Base-by-base conservation (phyloP, 2,888 invertebrate species). In the Anoplius nigerrimus region DNA sequence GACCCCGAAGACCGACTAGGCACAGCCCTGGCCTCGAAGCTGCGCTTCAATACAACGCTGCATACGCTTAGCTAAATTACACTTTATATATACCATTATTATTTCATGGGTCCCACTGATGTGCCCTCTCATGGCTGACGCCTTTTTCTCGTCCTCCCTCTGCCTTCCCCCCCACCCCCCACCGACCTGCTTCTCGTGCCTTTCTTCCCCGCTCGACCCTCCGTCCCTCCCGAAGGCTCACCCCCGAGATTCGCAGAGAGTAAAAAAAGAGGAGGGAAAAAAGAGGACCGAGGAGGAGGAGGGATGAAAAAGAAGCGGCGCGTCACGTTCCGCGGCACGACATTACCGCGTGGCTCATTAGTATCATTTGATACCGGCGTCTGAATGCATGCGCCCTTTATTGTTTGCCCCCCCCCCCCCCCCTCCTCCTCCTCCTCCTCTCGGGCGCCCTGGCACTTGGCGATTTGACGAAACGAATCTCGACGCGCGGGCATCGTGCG, bases 21-120 rank as follows among this genome's bases (percentile, higher is more conserved):
- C 78, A 84, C 85, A 71, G 79, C 75, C 82, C 86, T 86, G 85
- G 59, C 64, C 58, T 72, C 75, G 77, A 69, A 72, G 81, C 78
- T 79, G 76, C 77, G 77, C 82, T 78, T 82, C 82, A 68, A 81
- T 79, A 77, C 83, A 81, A 84, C 85, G 81, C 82, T 85, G 84
- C 85, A 85, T 86, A 86, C 86, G 83, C 84, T 86, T 86, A 86
- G 85, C 80, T 84, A 86, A 86, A 86, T 86, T 86, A 86, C 82
- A 86, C 85, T 86, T 85, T 85, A 85, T 86, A 84, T 79, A 82
- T 83, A 82, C 84, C 81, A 84, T 86, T 85, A 86, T 86, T 86
- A 86, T 85, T 85, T 84, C 84, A 85, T 82, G 83, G 80, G 79
- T 79, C 77, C 80, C 79, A 78, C 76, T 81, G 80, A 84, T 79